Percentiles rank a stretch among this genome's conserved stretches.
Evolutionary conservation across 1,140 invertebrate genomes (phyloP).

Genomic region (Magallana angulata): DNA sequence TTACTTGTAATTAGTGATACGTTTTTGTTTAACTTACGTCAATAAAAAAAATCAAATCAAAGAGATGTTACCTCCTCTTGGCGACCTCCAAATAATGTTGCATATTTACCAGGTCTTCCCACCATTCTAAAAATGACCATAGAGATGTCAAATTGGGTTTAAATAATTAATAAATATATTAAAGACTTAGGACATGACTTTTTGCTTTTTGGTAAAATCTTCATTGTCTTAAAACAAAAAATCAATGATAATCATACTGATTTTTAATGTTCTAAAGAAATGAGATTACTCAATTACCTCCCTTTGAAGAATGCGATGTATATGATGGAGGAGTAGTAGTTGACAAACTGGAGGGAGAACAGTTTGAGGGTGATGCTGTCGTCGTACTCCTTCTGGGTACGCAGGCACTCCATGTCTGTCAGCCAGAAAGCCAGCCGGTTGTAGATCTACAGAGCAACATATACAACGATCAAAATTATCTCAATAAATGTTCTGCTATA

Average conservation of each 20-base stretch:
- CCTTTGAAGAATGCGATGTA: constrained; percentile 79
- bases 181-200: no score
- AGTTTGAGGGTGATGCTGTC: constrained; percentile 79
- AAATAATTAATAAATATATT: no score
- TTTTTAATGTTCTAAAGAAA: no score
- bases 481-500: no score
- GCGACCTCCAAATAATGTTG: constrained; percentile 84
- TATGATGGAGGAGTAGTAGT: constrained; percentile 79
- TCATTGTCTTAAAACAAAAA: no score
- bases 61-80: constrained; percentile 84
- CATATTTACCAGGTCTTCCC: constrained; percentile 88
- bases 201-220: no score
- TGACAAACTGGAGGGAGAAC: constrained; percentile 79
- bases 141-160: neutral
- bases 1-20: no score
- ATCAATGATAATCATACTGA: no score
- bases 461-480: no score
- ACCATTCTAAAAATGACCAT: constrained; percentile 82
- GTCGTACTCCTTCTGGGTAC: constrained; percentile 78
- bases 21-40: no score
- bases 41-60: no score
- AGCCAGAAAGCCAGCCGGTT: constrained; percentile 74
- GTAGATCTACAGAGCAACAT: constrained; percentile 69
- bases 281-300: constrained; percentile 60
- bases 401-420: constrained; percentile 77